Evolutionary conservation across 2,888 invertebrate genomes (phyloP).

Genomic region (Orchestes rusci): DNA sequence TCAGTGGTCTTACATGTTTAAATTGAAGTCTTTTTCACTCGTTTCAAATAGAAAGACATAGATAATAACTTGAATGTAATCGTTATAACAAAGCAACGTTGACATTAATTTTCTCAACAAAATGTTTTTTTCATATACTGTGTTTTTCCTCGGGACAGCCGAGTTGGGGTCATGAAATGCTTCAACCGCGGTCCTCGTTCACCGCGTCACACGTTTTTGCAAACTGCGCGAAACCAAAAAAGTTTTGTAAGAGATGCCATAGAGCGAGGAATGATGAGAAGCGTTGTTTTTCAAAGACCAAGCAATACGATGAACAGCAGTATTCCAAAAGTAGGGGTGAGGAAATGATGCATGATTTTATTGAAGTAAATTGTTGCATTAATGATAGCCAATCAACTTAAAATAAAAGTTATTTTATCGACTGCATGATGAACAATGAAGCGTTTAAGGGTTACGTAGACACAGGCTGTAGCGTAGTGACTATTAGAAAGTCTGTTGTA

Average conservation of each 20-base stretch:
- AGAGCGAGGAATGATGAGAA: background rate
- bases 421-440: conserved; percentile 5
- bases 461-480: conserved; percentile 8
- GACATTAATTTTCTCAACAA: too few relatives aligned
- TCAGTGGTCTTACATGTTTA: too few relatives aligned
- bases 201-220: background rate
- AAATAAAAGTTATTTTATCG: conserved; percentile 7
- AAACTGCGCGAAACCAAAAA: background rate
- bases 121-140: too few relatives aligned
- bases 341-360: too few relatives aligned
- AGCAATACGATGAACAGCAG: background rate
- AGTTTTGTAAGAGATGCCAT: background rate
- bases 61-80: too few relatives aligned
- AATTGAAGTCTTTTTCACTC: too few relatives aligned
- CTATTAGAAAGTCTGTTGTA: background rate
- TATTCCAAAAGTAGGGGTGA: too few relatives aligned
- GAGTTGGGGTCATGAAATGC: too few relatives aligned
- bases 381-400: background rate
- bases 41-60: too few relatives aligned
- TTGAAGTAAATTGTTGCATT: background rate
- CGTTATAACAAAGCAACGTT: too few relatives aligned
- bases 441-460: conserved; percentile 9
- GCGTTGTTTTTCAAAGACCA: background rate
- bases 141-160: too few relatives aligned
- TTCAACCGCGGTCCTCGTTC: too few relatives aligned